Evolutionary conservation across 1,140 invertebrate species (phyloP), one percentile per base, ranked within the genome.

Genomic region (Drosophila paulistorum): DNA sequence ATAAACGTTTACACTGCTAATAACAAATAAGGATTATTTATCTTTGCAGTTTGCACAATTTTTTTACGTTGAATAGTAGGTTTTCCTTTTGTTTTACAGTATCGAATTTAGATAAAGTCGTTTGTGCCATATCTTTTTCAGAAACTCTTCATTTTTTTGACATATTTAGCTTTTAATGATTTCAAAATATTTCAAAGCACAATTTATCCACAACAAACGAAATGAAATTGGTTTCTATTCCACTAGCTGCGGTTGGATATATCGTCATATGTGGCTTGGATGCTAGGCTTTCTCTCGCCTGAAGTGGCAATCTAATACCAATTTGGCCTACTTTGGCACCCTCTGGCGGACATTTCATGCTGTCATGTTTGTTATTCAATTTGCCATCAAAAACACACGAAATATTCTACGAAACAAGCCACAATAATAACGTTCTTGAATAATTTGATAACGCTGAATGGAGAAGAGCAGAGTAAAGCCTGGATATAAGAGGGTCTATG

Each of bases 391-490:
- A 82, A 76, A 87, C 69, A 79, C 74, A 81, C 73, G 75, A 78
- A 71, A 82, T 76, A 54, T 68, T 62, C 64, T 62, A 55, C 71
- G 77, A 78, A 75, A 86, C 82, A 79, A 79, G 82, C 79, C 74
- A 68, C 82, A 85, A 85, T 81, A 85, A 86, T 85, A 85, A 86
- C 79, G 75, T 81, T 85, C 68, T 51, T 76, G 83, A 64, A 85
- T 87, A 82, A 85, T 85, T 85, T 85, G 75, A 87, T 87, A 82
- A 76, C 64, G 64, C 70, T 66, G 63, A 72, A 65, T 74, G 68
- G 23, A 69, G 61, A 41, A 48, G 51, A 68, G 39, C 80, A 54
- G 26, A 71, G 39, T 57, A 23, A 42, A 76, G 59, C 41, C 59
- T 30, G 30, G 30, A 30, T 30, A 6, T 30, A 30, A 41, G 69